Base-by-base conservation (phyloP, 2,113 vertebrate genomes). In the Pycnonotus jocosus region DNA sequence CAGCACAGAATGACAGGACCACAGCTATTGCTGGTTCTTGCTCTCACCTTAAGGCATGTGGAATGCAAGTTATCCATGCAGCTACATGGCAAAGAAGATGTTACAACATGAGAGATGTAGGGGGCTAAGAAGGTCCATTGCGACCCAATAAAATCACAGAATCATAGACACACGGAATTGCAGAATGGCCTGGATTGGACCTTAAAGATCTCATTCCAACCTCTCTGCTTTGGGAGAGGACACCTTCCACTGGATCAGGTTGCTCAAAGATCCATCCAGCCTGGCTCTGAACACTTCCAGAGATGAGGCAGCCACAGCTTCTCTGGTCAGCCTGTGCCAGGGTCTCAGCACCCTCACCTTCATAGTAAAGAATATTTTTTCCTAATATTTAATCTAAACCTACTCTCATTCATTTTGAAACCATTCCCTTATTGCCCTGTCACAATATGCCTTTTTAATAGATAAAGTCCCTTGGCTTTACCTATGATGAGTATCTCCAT, bases 161-260 rank as follows among this genome's bases (percentile, higher is more conserved):
- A 25, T 15, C n/a, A 53, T 1, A 45, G 19, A 53, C 7, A n/a
- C 31, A 45, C 1, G 18, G 24, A 31, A 35, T 27, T 38, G 22
- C 6, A 61, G 11, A 76, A 61, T 69, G 24, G 14, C 30, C 38
- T 60, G 47, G 14, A 17, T 6, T 60, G 31, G 30, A 54, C 40
- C 17, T 33, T 48, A 76, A 54, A 54, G 10, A 16, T 48, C 31
- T 31, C 0, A 0, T 48, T 83, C 38, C 35, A 62, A 5, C 1
- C 5, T 3, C 18, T 56, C 48, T 62, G 4, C 30, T n/a, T 31
- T 82, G 40, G 30, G 16, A 8, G 54, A 30, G 9, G 30, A 40
- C 21, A 19, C 1, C 10, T 69, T 54, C 18, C 18, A 42, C 40
- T 19, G 31, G 7, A 15, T 5, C 40, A 48, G 10, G 12, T 27